phyloP scores from a whole-genome alignment of 2,113 vertebrate genomes.

The Daphoenositta chrysoptera region DNA sequence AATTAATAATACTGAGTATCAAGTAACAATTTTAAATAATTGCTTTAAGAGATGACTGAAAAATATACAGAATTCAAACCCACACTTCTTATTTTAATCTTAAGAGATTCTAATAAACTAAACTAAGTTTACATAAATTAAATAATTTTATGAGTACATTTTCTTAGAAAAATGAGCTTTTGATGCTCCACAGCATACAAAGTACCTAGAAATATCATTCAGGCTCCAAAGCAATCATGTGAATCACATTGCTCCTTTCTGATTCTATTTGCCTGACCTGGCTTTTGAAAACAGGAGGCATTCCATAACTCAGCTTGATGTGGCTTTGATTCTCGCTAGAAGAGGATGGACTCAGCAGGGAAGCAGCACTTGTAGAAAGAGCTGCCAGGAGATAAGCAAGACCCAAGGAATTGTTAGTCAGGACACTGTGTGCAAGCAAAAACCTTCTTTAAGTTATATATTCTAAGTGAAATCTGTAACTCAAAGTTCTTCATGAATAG shows the following conservation, averaged over 20 bases:
- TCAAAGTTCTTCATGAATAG: neutral
- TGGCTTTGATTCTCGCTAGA: neutral
- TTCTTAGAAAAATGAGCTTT: neutral
- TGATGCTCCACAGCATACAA: neutral
- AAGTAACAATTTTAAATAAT: neutral
- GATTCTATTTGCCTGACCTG: neutral
- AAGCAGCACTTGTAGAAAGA: neutral
- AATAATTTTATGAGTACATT: neutral
- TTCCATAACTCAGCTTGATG: neutral
- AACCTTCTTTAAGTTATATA: neutral
- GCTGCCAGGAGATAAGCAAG: neutral
- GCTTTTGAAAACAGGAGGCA: neutral
- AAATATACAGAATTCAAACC: neutral
- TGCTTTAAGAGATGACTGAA: neutral
- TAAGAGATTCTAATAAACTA: neutral
- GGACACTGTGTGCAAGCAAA: neutral
- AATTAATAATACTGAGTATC: neutral
- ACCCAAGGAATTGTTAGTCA: neutral
- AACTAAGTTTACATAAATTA: neutral
- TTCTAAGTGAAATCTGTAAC: neutral
- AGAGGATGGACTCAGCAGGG: neutral
- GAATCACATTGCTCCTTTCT: neutral
- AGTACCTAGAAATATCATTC: neutral
- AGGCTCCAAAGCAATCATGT: neutral
- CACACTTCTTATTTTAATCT: neutral